These are phyloP conservation scores for Antennarius maculatus DNA, from an alignment of 2,797 vertebrate genomes.

Conservation along the genomic window DNA sequence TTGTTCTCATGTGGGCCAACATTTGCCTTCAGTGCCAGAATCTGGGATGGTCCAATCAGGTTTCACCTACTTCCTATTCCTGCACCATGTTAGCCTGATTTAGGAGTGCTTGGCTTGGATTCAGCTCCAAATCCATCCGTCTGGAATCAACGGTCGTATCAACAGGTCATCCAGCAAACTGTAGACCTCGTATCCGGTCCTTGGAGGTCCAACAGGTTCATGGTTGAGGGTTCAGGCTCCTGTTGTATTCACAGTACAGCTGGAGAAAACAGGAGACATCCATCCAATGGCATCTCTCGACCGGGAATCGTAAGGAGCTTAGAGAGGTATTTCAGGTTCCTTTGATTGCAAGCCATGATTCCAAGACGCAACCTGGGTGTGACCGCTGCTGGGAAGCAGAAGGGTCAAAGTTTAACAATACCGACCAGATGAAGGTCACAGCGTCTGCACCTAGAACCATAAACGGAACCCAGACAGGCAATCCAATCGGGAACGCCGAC, in stretches of 20 bases:
- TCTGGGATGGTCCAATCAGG: no score
- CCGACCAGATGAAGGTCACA: background rate
- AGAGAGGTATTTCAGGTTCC: constrained; percentile 47
- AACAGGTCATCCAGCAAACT: background rate
- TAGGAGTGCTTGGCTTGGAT: background rate
- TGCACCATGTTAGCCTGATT: background rate
- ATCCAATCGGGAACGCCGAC: background rate
- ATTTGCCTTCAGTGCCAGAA: background rate
- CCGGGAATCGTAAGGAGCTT: constrained; percentile 58
- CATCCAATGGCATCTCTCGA: background rate
- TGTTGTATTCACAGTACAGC: background rate
- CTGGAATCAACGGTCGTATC: background rate
- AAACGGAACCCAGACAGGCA: no score
- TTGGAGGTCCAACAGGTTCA: background rate
- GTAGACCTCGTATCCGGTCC: background rate
- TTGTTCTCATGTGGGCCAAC: background rate
- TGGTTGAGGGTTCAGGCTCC: background rate
- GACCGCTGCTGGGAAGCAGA: constrained; percentile 18
- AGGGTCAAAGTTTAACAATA: constrained; percentile 23
- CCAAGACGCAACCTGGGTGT: constrained; percentile 9
- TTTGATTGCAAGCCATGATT: constrained; percentile 20
- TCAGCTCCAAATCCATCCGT: background rate
- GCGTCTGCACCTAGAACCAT: background rate
- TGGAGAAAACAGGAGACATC: background rate
- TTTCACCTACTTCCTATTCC: background rate